Conservation (phyloP, 2,797 vertebrate species). For the Spizella passerina region DNA sequence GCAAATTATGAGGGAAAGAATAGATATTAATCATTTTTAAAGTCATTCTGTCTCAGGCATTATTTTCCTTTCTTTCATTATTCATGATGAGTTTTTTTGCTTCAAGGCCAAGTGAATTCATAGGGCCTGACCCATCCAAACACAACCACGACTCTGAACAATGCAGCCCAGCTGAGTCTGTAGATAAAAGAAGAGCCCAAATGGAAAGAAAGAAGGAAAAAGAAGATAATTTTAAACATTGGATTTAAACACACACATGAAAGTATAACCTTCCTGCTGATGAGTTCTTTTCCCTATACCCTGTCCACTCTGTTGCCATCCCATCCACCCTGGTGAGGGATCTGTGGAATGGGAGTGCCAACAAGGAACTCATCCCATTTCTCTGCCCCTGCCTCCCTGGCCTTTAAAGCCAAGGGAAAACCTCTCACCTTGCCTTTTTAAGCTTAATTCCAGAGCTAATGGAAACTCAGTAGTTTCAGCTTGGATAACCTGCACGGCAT, state of each 20-base stretch:
- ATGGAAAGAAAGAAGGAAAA: neutral
- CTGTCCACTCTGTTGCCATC: neutral
- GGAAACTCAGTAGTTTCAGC: neutral
- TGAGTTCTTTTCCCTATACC: neutral
- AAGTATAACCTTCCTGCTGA: neutral
- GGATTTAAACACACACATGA: neutral
- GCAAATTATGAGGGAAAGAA: constrained; percentile 48
- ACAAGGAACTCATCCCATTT: neutral
- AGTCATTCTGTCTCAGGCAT: constrained; percentile 33
- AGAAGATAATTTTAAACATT: neutral
- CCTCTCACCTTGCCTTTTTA: neutral
- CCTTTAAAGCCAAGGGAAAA: neutral
- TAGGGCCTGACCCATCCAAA: constrained; percentile 40
- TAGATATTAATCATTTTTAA: constrained; percentile 38
- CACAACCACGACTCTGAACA: neutral
- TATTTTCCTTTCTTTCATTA: constrained; percentile 62
- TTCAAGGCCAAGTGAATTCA: constrained; percentile 38
- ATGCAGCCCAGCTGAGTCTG: neutral
- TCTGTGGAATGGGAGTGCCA: neutral
- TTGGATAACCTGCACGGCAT: neutral
- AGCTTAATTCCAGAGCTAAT: neutral
- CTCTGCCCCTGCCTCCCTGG: neutral
- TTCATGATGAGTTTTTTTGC: constrained; percentile 39
- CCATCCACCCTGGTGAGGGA: neutral
- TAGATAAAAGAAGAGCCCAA: neutral